phyloP scores from a whole-genome alignment of 2,797 vertebrate genomes.

The Cephalopachus bancanus region DNA sequence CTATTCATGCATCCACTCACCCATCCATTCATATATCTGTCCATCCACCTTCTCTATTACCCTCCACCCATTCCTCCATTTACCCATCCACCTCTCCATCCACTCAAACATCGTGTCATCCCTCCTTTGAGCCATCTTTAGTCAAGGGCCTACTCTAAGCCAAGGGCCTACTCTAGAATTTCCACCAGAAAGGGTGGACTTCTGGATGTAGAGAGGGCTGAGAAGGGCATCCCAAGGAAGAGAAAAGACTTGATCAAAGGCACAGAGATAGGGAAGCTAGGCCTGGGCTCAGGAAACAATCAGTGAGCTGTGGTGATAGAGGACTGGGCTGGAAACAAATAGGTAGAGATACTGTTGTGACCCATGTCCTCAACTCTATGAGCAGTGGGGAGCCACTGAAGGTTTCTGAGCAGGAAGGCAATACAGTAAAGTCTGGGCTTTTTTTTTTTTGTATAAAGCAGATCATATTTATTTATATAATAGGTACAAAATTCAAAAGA shows the following conservation, averaged over 20 bases:
- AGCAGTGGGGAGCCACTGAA: not conserved
- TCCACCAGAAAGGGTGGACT: not conserved
- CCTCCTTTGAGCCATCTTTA: not conserved
- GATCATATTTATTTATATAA: not conserved
- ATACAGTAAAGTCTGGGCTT: not conserved
- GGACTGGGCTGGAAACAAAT: not conserved
- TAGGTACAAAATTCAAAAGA: not conserved
- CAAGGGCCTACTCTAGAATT: not conserved
- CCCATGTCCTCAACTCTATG: not conserved
- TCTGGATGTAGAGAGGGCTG: not conserved
- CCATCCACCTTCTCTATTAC: not conserved
- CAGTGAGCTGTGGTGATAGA: not conserved
- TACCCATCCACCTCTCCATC: not conserved
- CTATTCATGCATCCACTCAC: not conserved
- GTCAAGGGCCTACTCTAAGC: not conserved
- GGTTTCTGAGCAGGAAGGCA: not conserved
- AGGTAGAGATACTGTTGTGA: not conserved
- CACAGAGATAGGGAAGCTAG: not conserved
- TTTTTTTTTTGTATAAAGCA: not conserved
- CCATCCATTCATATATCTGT: no score
- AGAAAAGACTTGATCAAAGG: not conserved
- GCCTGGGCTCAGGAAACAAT: not conserved
- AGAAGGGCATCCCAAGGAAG: not conserved
- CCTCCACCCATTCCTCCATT: no score
- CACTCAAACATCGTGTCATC: not conserved